Percentiles rank a stretch among this genome's conserved stretches.
These are phyloP conservation scores for Piprites chloris DNA, from an alignment of 2,113 vertebrate genomes.

Conservation along the genomic window DNA sequence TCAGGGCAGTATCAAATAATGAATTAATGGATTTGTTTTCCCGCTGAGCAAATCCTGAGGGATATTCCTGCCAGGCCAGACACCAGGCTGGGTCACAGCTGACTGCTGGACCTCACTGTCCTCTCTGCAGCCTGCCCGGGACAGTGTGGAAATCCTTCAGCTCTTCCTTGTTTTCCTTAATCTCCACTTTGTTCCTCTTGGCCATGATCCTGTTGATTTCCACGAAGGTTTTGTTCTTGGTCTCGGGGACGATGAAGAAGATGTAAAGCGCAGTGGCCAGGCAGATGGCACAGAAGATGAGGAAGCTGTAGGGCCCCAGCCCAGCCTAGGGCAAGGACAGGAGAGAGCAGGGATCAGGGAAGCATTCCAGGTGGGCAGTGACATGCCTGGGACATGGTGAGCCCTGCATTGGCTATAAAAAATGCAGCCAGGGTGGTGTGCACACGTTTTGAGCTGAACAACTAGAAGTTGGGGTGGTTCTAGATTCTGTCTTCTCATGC, in stretches of 20 bases:
- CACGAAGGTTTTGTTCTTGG: conserved; percentile 89
- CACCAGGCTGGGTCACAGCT: background rate
- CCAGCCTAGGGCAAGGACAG: conserved; percentile 71
- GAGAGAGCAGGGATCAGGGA: background rate
- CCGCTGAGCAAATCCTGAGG: background rate
- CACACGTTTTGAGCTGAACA: fast-evolving
- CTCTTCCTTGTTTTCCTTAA: conserved; percentile 23
- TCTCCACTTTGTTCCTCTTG: conserved; percentile 79
- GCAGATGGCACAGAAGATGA: conserved; percentile 85
- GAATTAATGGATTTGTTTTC: background rate
- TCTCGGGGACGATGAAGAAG: conserved; percentile 87
- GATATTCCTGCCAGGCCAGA: background rate
- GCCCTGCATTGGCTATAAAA: background rate
- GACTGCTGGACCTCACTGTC: background rate
- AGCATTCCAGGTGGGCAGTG: background rate
- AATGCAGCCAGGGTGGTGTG: background rate
- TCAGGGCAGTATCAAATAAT: background rate
- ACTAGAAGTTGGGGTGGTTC: background rate
- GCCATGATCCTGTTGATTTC: conserved; percentile 88
- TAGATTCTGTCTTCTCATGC: background rate
- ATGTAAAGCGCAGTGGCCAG: conserved; percentile 80
- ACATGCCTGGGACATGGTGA: background rate
- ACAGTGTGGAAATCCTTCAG: background rate
- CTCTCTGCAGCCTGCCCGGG: background rate
- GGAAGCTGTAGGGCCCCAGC: conserved; percentile 85